Evolutionary conservation across 92 coral and sea anemone species (phyloP).

Genomic region (Phymanthus crucifer): DNA sequence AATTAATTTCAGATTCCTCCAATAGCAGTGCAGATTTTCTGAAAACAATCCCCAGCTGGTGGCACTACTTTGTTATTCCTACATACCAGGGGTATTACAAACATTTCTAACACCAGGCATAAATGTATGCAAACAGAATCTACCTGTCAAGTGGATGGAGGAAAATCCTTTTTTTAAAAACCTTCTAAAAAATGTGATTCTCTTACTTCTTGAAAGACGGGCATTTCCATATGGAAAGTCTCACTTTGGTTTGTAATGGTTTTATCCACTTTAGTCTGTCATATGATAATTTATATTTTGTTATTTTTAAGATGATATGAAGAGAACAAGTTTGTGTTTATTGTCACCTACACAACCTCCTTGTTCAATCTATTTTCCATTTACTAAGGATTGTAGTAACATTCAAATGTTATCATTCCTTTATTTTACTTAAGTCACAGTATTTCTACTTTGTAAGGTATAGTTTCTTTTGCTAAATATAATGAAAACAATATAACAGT

Average conservation of each 20-base stretch:
- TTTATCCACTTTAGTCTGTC: not conserved
- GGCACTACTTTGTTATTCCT: slow-evolving; percentile 39
- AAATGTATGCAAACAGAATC: slow-evolving; percentile 62
- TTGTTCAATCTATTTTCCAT: not conserved
- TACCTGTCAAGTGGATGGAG: slow-evolving; percentile 18
- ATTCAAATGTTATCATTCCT: not conserved
- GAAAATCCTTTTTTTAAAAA: not conserved
- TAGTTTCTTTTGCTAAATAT: not conserved
- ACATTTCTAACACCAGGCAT: slow-evolving; percentile 28
- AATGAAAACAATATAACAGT: too few relatives aligned
- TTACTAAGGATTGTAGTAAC: not conserved
- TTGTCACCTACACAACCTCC: not conserved
- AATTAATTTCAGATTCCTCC: slow-evolving; percentile 12
- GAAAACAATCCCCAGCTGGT: slow-evolving; percentile 31
- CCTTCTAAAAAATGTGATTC: not conserved
- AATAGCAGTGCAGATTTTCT: slow-evolving; percentile 9
- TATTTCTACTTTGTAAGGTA: not conserved
- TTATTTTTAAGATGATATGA: not conserved
- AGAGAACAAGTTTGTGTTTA: not conserved
- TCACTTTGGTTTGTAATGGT: not conserved
- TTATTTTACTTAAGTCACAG: not conserved
- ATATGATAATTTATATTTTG: not conserved
- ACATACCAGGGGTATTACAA: slow-evolving; percentile 34
- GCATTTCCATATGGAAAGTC: not conserved
- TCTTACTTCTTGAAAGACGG: not conserved